These are phyloP conservation scores for Scaptomyza cyrtandrae DNA, from an alignment of 2,888 invertebrate species.

Conservation along the genomic window DNA sequence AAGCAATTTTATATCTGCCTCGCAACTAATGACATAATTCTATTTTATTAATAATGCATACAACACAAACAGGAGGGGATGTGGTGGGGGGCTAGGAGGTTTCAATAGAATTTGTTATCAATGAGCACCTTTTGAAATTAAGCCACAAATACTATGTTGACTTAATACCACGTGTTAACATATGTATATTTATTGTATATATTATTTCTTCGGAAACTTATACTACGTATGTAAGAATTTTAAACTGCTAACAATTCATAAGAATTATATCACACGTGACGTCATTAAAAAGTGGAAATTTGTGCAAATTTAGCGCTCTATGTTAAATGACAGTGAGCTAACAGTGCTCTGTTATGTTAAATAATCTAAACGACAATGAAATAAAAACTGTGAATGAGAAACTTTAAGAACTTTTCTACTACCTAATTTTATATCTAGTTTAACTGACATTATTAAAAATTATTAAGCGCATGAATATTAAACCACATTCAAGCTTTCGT, in stretches of 20 bases:
- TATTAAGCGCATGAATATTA: too few species aligned
- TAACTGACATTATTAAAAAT: too few species aligned
- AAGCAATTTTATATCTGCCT: neutral
- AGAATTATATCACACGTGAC: slow-evolving; percentile 50
- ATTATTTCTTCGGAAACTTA: too few species aligned
- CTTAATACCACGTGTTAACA: too few species aligned
- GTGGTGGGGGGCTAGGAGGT: neutral
- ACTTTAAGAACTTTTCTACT: too few species aligned
- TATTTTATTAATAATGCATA: neutral
- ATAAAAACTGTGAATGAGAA: slow-evolving; percentile 10
- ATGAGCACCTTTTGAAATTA: too few species aligned
- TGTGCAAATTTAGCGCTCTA: neutral
- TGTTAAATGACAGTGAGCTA: slow-evolving; percentile 12
- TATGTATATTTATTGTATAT: neutral
- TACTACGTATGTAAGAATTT: neutral
- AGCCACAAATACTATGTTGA: neutral
- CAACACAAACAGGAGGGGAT: neutral
- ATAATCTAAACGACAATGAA: neutral
- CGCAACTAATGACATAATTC: slow-evolving; percentile 1
- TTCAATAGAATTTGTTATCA: neutral
- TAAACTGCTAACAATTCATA: slow-evolving; percentile 45
- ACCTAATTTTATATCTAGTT: too few species aligned
- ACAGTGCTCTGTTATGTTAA: slow-evolving; percentile 11
- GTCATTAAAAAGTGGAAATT: slow-evolving; percentile 29
- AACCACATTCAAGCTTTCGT: too few species aligned